Base-by-base conservation (phyloP, 2,797 vertebrate genomes). In the Anguilla anguilla region DNA sequence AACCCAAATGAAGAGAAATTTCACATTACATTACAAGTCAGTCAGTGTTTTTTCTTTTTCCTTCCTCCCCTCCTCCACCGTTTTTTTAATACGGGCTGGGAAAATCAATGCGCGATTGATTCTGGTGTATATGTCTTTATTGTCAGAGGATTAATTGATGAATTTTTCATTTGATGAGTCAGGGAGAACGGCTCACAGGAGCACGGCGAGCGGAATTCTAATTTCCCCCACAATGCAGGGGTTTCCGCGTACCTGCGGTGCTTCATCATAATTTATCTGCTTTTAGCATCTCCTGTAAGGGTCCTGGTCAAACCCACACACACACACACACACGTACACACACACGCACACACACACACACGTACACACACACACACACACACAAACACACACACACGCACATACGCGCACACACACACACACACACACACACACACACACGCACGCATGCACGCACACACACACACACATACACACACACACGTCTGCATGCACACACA, bases 91-190 rank as follows among this genome's bases (percentile, higher is more conserved):
- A 90, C 91, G 88, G 91, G 90, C 93, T 95, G 89, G 90, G 94
- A 95, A 96, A 97, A 96, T 97, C 96, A 96, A 96, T 96, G 89
- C 84, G n/a, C 87, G 91, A 97, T 97, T 97, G 96, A 97, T 96
- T 96, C 96, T 96, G 94, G 93, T 96, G 94, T 94, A 94, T 95
- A 94, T 95, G 95, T 96, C 89, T 92, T 97, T 97, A 97, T 97
- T 97, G 97, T 97, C 94, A 96, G 94, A 96, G 95, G 96, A 97
- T 96, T 96, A 96, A 97, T 95, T 97, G 95, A 97, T 97, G 94
- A 96, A 96, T 96, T 97, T 97, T 97, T 96, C 94, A 97, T 97
- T 95, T 96, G 96, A 97, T 96, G 95, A 97, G 94, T 96, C 95
- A 96, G 93, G 93, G 92, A 87, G 91, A 96, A 95, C 88, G 69